Evolutionary conservation across 1,140 invertebrate genomes (phyloP).

Genomic region (Sycobia sp.): DNA sequence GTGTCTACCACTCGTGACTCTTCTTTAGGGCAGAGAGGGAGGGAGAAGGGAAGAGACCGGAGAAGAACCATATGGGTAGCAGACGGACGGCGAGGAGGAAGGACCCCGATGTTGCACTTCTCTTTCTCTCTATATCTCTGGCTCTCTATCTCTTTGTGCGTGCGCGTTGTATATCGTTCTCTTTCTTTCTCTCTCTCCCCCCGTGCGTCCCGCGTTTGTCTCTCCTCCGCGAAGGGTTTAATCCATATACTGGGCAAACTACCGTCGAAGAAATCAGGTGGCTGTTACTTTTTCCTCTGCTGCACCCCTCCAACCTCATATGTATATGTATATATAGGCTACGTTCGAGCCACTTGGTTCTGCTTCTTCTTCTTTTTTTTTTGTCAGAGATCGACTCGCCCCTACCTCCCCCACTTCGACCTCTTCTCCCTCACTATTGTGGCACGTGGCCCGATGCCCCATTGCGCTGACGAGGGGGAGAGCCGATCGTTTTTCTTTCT

Average conservation of each 20-base stretch:
- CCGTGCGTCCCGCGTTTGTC: constrained; percentile 34
- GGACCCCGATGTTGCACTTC: constrained; percentile 37
- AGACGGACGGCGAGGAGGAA: constrained; percentile 60
- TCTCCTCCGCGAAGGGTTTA: constrained; percentile 44
- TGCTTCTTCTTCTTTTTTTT: too few species aligned
- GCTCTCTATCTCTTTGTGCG: constrained; percentile 18
- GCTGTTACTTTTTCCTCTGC: constrained; percentile 40
- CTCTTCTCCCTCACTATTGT: too few species aligned
- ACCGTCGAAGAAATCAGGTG: constrained; percentile 57
- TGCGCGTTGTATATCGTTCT: constrained; percentile 40
- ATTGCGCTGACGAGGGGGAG: too few species aligned
- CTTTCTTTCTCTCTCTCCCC: not conserved
- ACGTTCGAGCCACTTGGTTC: too few species aligned
- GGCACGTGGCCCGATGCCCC: too few species aligned
- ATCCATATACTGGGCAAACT: constrained; percentile 59
- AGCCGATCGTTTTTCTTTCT: too few species aligned
- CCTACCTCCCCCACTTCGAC: too few species aligned
- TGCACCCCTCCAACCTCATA: not conserved
- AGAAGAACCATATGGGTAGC: constrained; percentile 59
- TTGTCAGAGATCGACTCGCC: too few species aligned
- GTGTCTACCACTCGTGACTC: constrained; percentile 35
- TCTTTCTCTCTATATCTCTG: constrained; percentile 31
- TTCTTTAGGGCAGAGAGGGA: too few species aligned
- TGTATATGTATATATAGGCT: too few species aligned
- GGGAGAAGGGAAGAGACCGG: constrained; percentile 44